Conservation (phyloP, 2,888 invertebrate species). For the Aelia acuminata region DNA sequence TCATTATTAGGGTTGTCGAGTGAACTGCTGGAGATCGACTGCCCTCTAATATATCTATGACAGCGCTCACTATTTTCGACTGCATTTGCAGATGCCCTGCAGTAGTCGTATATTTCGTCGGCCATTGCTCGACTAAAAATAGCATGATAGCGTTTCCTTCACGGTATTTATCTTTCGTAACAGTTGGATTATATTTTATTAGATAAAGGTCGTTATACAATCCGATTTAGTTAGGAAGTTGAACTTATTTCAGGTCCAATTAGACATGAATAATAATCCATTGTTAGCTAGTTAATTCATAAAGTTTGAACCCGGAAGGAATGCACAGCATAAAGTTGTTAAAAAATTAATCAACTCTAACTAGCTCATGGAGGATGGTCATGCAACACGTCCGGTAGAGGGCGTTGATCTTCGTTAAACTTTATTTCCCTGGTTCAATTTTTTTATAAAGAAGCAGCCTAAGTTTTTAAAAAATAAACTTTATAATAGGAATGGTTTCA, state of each 20-base stretch:
- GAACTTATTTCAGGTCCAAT: neutral
- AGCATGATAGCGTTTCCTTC: neutral
- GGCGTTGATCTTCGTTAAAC: neutral
- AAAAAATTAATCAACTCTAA: neutral
- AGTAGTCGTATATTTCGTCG: neutral
- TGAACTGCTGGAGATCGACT: too few species aligned
- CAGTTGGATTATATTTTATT: neutral
- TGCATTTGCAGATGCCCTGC: conserved; percentile 9
- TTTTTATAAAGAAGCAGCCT: too few species aligned
- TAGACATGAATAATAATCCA: neutral
- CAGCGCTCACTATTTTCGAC: neutral
- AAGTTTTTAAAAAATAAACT: too few species aligned
- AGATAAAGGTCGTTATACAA: neutral
- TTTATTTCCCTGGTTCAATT: neutral
- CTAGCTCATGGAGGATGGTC: neutral
- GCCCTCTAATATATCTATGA: neutral
- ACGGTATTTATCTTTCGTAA: neutral
- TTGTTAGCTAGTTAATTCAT: neutral
- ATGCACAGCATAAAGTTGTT: neutral
- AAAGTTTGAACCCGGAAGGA: neutral
- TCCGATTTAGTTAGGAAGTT: neutral
- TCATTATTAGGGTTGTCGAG: too few species aligned
- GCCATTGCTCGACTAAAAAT: neutral
- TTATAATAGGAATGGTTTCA: too few species aligned
- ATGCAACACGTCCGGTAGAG: neutral